Conservation (phyloP, 2,113 vertebrate genomes). For the Halichoerus grypus region DNA sequence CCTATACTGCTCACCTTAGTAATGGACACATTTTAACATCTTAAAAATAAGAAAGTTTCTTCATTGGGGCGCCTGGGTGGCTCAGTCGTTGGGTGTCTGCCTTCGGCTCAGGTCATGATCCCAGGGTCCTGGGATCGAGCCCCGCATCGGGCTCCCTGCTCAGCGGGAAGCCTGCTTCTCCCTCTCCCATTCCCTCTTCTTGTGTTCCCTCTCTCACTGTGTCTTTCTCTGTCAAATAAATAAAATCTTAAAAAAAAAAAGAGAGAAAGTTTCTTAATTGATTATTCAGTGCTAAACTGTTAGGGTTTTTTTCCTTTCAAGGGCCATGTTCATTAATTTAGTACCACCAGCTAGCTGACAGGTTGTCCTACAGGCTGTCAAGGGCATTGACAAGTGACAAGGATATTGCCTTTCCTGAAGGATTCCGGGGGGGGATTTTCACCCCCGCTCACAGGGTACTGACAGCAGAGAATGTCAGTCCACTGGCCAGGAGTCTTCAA, state of each 20-base stretch:
- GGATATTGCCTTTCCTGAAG: constrained; percentile 30
- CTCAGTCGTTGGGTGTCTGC: too few relatives aligned
- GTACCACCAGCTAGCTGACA: neutral
- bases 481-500: neutral
- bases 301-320: neutral
- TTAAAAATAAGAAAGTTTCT: neutral
- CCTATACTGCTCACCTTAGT: neutral
- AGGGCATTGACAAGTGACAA: constrained; percentile 47
- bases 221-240: too few relatives aligned
- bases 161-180: too few relatives aligned
- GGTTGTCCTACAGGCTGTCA: neutral
- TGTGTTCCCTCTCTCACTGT: too few relatives aligned
- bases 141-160: too few relatives aligned
- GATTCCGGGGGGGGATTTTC: neutral
- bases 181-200: too few relatives aligned
- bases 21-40: neutral
- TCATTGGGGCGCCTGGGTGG: too few relatives aligned
- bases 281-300: neutral
- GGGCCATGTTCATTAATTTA: constrained; percentile 12
- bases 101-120: too few relatives aligned
- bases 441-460: neutral
- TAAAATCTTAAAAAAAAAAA: too few relatives aligned
- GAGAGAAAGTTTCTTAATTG: neutral
- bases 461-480: constrained; percentile 21
- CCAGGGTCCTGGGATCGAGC: too few relatives aligned